phyloP scores from a whole-genome alignment of 2,888 invertebrate genomes.

The Leptothorax acervorum region DNA sequence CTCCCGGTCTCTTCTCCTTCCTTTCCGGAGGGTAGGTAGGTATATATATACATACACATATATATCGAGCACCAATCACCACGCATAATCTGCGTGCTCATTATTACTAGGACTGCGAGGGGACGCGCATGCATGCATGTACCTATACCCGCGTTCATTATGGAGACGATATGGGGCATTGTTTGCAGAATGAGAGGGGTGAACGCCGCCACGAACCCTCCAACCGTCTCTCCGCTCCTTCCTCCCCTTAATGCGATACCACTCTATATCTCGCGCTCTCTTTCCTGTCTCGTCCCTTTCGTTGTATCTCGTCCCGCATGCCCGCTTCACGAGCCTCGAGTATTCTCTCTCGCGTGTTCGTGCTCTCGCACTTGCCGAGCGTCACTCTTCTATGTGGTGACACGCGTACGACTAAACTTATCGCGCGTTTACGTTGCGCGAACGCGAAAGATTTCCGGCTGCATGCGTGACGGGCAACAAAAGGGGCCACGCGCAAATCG shows the following conservation, averaged over 20 bases:
- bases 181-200: slow-evolving; percentile 84
- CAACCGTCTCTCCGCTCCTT: slow-evolving; percentile 61
- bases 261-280: slow-evolving; percentile 57
- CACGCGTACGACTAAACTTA: slow-evolving; percentile 80
- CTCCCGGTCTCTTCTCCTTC: slow-evolving; percentile 66
- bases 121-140: slow-evolving; percentile 75
- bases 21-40: slow-evolving; percentile 75
- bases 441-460: slow-evolving; percentile 65
- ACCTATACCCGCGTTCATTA: slow-evolving; percentile 83
- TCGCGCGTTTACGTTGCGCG: slow-evolving; percentile 66
- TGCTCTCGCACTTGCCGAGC: slow-evolving; percentile 71
- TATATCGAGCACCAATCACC: slow-evolving; percentile 83
- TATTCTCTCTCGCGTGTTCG: slow-evolving; percentile 67
- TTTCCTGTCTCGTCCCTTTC: slow-evolving; percentile 52
- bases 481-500: slow-evolving; percentile 68
- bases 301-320: slow-evolving; percentile 62
- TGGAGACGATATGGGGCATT: slow-evolving; percentile 85
- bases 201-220: slow-evolving; percentile 77
- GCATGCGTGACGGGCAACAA: slow-evolving; percentile 60
- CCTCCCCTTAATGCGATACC: slow-evolving; percentile 78
- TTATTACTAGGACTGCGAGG: slow-evolving; percentile 83
- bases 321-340: slow-evolving; percentile 71
- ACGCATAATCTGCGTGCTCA: slow-evolving; percentile 85
- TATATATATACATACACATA: slow-evolving; percentile 69
- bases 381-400: slow-evolving; percentile 63